Evolutionary conservation across 2,113 vertebrate genomes (phyloP).

Genomic region (human (Homo sapiens)): GRCh38 chr4:110679001-110679500

Average conservation of each 20-base stretch:
- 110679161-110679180: slow-evolving; percentile 8
- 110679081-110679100: slow-evolving; percentile 59
- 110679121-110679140: slow-evolving; percentile 74
- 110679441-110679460: background rate
- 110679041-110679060: background rate
- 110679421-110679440: background rate
- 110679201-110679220: background rate
- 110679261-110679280: background rate
- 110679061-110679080: slow-evolving; percentile 75
- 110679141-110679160: background rate
- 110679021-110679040: slow-evolving; percentile 10
- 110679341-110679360: background rate
- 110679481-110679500: background rate
- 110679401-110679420: background rate
- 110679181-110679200: slow-evolving; percentile 17
- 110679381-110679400: background rate
- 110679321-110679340: background rate
- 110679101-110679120: slow-evolving; percentile 72
- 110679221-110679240: slow-evolving; percentile 42
- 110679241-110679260: slow-evolving; percentile 31
- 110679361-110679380: background rate
- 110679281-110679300: background rate
- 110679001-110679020: slow-evolving; percentile 17
- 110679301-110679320: slow-evolving; percentile 3
- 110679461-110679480: background rate